A percentile compares a stretch with the other conserved stretches of the same genome.
Conservation (phyloP, 2,113 vertebrate genomes). For the Brienomyrus longianalis region DNA sequence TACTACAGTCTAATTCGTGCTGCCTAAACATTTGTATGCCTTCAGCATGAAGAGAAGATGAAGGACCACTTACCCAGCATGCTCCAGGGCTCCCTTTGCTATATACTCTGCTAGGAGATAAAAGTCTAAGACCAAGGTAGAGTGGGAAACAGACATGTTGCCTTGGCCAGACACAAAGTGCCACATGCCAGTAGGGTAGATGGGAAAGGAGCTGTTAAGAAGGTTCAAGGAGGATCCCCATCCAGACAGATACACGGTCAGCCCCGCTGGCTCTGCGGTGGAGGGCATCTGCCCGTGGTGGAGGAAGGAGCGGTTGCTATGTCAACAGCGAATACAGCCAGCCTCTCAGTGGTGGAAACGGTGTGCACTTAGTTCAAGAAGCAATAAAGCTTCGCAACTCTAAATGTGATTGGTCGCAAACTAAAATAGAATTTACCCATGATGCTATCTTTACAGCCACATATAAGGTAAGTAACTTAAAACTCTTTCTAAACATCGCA, state of each 20-base stretch:
- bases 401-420: background rate
- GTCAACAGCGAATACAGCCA: background rate
- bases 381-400: background rate
- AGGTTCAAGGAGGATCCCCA: background rate
- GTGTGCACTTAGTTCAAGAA: background rate
- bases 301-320: conserved; percentile 6
- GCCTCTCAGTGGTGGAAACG: background rate
- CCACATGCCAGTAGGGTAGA: background rate
- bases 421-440: background rate
- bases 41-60: background rate
- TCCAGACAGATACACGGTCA: background rate
- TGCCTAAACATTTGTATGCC: background rate
- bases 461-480: background rate
- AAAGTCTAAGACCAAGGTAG: background rate
- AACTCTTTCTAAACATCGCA: too few relatives aligned
- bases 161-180: background rate
- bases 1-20: background rate
- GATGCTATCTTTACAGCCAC: background rate
- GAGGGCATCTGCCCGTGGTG: background rate
- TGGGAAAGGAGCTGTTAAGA: background rate
- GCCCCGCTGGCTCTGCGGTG: background rate
- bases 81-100: background rate
- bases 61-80: background rate
- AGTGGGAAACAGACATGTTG: background rate
- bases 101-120: background rate